Evolutionary conservation across 2,113 vertebrate species (phyloP).

Genomic region (Gobiocypris rarus): DNA sequence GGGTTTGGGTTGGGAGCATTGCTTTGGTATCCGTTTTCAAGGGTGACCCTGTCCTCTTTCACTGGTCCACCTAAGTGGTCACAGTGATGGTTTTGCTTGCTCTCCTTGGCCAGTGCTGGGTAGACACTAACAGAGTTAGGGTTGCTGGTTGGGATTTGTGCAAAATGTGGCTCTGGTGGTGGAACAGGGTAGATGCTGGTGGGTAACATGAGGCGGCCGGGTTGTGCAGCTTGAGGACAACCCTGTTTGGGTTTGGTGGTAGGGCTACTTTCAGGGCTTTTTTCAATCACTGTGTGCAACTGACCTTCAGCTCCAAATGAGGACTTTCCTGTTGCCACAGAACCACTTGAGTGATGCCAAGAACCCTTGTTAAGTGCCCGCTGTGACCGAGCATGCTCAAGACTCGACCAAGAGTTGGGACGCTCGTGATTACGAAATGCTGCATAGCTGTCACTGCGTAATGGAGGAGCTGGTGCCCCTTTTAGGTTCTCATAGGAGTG

Average conservation of each 20-base stretch:
- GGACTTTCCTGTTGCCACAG: conserved; percentile 73
- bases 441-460: conserved; percentile 90
- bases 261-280: conserved; percentile 93
- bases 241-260: conserved; percentile 83
- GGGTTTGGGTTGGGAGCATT: conserved; percentile 53
- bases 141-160: conserved; percentile 81
- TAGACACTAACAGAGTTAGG: conserved; percentile 73
- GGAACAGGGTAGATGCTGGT: conserved; percentile 83
- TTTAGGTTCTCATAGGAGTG: conserved; percentile 76
- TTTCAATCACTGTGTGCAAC: conserved; percentile 90
- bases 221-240: conserved; percentile 75
- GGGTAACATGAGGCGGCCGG: conserved; percentile 82
- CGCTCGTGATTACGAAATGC: conserved; percentile 86
- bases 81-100: conserved; percentile 60
- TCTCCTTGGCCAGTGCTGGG: conserved; percentile 86
- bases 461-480: conserved; percentile 82
- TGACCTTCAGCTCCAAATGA: conserved; percentile 81
- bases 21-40: conserved; percentile 85
- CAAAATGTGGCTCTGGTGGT: conserved; percentile 85
- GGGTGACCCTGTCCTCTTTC: conserved; percentile 44
- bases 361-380: conserved; percentile 78
- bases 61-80: conserved; percentile 41
- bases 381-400: conserved; percentile 80
- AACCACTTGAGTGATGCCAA: conserved; percentile 75
- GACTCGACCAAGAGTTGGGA: conserved; percentile 84